Evolutionary conservation across 2,797 vertebrate genomes (phyloP).

Genomic region (Sebastes kiyomatsui): DNA sequence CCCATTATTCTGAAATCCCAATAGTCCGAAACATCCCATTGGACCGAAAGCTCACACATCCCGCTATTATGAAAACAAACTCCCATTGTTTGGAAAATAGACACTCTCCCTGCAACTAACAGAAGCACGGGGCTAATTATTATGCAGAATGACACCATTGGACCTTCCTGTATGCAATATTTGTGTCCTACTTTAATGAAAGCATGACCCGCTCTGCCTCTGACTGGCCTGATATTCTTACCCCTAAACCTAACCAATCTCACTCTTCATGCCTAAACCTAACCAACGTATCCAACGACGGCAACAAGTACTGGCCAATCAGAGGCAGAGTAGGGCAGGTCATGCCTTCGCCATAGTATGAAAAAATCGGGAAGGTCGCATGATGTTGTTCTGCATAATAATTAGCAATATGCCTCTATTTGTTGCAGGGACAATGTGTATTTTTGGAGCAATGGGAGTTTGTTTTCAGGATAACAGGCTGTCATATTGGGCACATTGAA

Average conservation of each 20-base stretch:
- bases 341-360: background rate
- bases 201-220: background rate
- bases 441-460: background rate
- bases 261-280: background rate
- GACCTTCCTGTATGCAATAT: background rate
- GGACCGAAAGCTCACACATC: background rate
- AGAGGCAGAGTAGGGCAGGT: background rate
- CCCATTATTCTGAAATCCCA: background rate
- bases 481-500: background rate
- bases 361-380: background rate
- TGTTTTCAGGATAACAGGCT: background rate
- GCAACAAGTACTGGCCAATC: background rate
- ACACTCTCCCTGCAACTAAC: background rate
- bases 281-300: rapidly evolving
- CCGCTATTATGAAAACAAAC: background rate
- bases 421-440: background rate
- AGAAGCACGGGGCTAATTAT: background rate
- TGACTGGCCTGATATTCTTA: background rate
- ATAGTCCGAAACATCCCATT: background rate
- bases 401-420: too few relatives aligned
- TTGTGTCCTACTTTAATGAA: background rate
- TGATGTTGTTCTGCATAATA: too few relatives aligned
- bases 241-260: background rate
- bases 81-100: background rate
- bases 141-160: background rate